Percentiles rank a stretch among this genome's conserved stretches.
Evolutionary conservation across 2,888 invertebrate genomes (phyloP).

Genomic region (Lepidocyrtinus sp.): DNA sequence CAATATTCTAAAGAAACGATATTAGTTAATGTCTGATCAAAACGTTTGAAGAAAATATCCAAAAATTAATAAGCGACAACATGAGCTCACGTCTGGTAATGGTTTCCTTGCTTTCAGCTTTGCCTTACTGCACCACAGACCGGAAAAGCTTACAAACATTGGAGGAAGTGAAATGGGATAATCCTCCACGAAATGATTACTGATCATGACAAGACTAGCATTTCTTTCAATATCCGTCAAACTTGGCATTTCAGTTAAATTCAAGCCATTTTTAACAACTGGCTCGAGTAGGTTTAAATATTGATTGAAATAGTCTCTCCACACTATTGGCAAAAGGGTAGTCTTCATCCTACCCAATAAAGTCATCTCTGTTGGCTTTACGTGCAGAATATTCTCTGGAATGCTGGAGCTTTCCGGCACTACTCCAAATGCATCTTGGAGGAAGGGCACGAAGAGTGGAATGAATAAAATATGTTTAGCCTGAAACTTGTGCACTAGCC

Average conservation of each 20-base stretch:
- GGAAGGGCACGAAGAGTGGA: not conserved
- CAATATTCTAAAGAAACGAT: constrained; percentile 46
- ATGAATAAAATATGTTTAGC: constrained; percentile 22
- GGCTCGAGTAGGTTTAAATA: not conserved
- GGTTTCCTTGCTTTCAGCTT: constrained; percentile 13
- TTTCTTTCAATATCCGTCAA: constrained; percentile 24
- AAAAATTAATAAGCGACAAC: not conserved
- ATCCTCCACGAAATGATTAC: constrained; percentile 34
- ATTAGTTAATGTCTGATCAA: not conserved
- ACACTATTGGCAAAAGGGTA: not conserved
- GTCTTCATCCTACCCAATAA: not conserved
- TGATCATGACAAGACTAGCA: constrained; percentile 41
- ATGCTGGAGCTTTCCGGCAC: constrained; percentile 21
- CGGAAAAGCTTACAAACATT: constrained; percentile 48
- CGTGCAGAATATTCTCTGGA: not conserved
- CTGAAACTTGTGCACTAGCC: constrained; percentile 35
- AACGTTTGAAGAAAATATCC: not conserved
- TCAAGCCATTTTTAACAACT: constrained; percentile 29
- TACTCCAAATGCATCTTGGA: constrained; percentile 3
- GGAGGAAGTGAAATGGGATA: constrained; percentile 44
- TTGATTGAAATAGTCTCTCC: not conserved
- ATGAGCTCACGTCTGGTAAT: constrained; percentile 41
- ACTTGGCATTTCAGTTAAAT: constrained; percentile 35
- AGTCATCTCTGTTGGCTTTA: constrained; percentile 8
- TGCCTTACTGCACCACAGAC: constrained; percentile 48